These are phyloP conservation scores for Athalia circularis DNA, from an alignment of 2,888 invertebrate genomes.

Conservation along the genomic window DNA sequence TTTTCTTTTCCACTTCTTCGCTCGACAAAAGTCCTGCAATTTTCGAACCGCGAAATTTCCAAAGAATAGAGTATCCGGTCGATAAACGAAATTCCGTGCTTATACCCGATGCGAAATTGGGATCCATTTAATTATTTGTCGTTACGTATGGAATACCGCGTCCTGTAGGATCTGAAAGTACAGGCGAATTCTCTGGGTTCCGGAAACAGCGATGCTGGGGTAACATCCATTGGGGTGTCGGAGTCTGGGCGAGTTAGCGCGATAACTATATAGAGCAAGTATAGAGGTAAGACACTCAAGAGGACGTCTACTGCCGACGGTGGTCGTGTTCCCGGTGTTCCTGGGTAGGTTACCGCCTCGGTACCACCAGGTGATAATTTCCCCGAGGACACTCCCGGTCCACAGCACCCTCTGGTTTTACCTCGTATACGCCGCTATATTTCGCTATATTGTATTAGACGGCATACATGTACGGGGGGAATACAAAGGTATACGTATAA, in stretches of 20 bases:
- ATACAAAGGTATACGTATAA: not conserved
- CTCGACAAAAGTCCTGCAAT: too few relatives aligned
- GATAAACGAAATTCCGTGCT: too few relatives aligned
- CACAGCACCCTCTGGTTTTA: conserved; percentile 11
- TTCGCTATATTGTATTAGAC: conserved; percentile 29
- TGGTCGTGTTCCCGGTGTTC: conserved; percentile 3
- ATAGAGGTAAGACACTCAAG: conserved; percentile 35
- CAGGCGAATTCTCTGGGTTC: not conserved
- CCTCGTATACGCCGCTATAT: conserved; percentile 16
- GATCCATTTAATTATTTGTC: too few relatives aligned
- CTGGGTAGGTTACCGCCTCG: conserved; percentile 27
- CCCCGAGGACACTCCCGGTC: conserved; percentile 30
- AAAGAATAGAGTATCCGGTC: too few relatives aligned
- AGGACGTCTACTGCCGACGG: conserved; percentile 19
- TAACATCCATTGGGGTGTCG: not conserved
- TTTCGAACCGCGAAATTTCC: too few relatives aligned
- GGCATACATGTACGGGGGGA: not conserved
- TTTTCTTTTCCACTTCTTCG: too few relatives aligned
- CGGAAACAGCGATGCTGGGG: not conserved
- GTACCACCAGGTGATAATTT: conserved; percentile 43
- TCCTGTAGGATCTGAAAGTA: too few relatives aligned
- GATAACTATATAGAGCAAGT: not conserved
- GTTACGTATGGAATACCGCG: too few relatives aligned
- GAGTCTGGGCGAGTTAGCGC: conserved; percentile 2
- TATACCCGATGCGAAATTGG: too few relatives aligned